Base-by-base conservation (phyloP, 2,113 vertebrate genomes). In the Ochotona curzoniae region DNA sequence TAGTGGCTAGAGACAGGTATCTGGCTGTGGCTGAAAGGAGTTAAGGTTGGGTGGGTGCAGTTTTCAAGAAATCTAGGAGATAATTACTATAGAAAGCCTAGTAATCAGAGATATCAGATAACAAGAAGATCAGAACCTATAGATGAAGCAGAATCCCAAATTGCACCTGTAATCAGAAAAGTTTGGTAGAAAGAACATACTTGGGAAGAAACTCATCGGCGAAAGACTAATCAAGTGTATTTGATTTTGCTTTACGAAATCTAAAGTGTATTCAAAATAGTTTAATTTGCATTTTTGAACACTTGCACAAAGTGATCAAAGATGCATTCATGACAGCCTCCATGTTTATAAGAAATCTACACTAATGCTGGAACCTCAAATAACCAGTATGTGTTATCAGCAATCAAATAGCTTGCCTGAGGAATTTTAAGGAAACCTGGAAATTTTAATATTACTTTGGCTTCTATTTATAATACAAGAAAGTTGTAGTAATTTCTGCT, bases 11-110 rank as follows among this genome's bases (percentile, higher is more conserved):
- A 82, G 26, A 17, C 35, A 80, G 1, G 82, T n/a, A 61, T 12
- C 32, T 64, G 14, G 35, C 49, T 30, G 5, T 60, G 35, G 17
- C 84, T 78, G 21, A 67, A 8, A 23, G 32, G 2, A 25, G 8
- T 49, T 57, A 73, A 57, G 49, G 23, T 7, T 28, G 23, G 21
- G 11, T 28, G 47, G 3, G 38, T 80, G 17, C 32, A 28, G 44
- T 60, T 35, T 49, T 66, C 32, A 85, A 85, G 25, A 64, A 87
- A 54, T 15, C 47, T 71, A 10, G 74, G 23, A 84, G 79, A 66
- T 91, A 93, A 93, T 78, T 28, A 69, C 11, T 81, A 66, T 1
- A 64, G 78, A 80, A 94, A 83, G 67, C 25, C 73, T 79, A 92
- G 54, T n/a, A 44, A 38, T 89, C 64, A 74, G 76, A 75, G 21